phyloP scores from a whole-genome alignment of 1,140 invertebrate species.

The Bicyclus anynana region DNA sequence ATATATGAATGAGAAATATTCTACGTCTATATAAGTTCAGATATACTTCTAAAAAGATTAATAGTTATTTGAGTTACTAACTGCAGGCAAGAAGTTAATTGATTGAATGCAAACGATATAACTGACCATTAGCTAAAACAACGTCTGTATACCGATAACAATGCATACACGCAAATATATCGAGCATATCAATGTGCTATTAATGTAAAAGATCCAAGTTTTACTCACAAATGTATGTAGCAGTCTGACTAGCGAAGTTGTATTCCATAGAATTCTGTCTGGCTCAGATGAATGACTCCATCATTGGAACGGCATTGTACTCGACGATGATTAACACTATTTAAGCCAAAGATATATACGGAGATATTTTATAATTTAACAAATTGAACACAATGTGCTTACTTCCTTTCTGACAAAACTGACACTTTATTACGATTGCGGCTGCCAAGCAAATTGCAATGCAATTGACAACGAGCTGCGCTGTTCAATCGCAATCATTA shows the following conservation, averaged over 20 bases:
- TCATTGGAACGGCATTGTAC: conserved; percentile 27
- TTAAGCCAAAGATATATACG: conserved; percentile 4
- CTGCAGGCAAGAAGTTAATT: conserved; percentile 46
- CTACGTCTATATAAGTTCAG: conserved; percentile 27
- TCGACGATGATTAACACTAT: conserved; percentile 20
- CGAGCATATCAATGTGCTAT: conserved; percentile 11
- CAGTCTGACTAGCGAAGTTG: conserved; percentile 40
- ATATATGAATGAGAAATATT: conserved; percentile 21
- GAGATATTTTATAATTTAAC: conserved; percentile 6
- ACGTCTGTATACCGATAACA: conserved; percentile 46
- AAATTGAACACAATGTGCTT: conserved; percentile 57
- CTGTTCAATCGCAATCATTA: not conserved
- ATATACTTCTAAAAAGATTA: conserved; percentile 13
- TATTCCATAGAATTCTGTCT: conserved; percentile 60
- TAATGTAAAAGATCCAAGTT: conserved; percentile 25
- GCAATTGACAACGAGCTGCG: too few species aligned
- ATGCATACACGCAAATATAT: conserved; percentile 16
- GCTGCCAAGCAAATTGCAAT: conserved; percentile 6
- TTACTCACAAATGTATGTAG: conserved; percentile 58
- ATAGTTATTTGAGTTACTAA: conserved; percentile 13
- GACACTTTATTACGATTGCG: conserved; percentile 34
- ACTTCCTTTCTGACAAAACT: conserved; percentile 52
- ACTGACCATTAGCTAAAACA: conserved; percentile 58
- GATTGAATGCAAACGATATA: conserved; percentile 70
- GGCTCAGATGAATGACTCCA: conserved; percentile 46